Evolutionary conservation across 2,888 invertebrate species (phyloP).

Genomic region (Himalopsyche tibetana): DNA sequence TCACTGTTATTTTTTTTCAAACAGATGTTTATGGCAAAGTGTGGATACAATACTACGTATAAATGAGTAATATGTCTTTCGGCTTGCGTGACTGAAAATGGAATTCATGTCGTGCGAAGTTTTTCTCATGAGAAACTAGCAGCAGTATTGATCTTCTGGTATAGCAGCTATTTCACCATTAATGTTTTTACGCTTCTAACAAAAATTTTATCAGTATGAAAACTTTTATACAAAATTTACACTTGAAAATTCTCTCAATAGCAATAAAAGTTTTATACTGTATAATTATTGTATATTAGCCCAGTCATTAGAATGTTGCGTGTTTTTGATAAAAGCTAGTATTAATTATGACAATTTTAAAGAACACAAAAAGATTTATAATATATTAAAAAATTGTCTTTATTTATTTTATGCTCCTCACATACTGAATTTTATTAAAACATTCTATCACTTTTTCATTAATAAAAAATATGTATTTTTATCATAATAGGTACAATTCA

Average conservation of each 20-base stretch:
- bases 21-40: background rate
- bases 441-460: too few relatives aligned
- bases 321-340: too few relatives aligned
- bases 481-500: too few relatives aligned
- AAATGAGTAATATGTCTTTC: conserved; percentile 18
- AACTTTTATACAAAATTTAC: conserved; percentile 2
- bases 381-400: too few relatives aligned
- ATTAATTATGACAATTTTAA: too few relatives aligned
- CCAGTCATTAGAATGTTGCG: too few relatives aligned
- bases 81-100: conserved; percentile 33
- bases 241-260: conserved; percentile 29
- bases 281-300: too few relatives aligned
- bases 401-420: too few relatives aligned
- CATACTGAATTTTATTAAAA: too few relatives aligned
- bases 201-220: background rate
- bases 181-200: conserved; percentile 24
- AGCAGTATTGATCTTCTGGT: conserved; percentile 17
- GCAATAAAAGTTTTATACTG: background rate
- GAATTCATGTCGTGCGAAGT: conserved; percentile 31
- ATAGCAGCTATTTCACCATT: background rate
- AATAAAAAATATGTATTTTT: too few relatives aligned
- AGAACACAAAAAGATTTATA: too few relatives aligned
- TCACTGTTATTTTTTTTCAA: too few relatives aligned
- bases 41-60: background rate
- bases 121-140: conserved; percentile 45